Conservation (phyloP, 2,888 invertebrate species). For the Melolontha melolontha region DNA sequence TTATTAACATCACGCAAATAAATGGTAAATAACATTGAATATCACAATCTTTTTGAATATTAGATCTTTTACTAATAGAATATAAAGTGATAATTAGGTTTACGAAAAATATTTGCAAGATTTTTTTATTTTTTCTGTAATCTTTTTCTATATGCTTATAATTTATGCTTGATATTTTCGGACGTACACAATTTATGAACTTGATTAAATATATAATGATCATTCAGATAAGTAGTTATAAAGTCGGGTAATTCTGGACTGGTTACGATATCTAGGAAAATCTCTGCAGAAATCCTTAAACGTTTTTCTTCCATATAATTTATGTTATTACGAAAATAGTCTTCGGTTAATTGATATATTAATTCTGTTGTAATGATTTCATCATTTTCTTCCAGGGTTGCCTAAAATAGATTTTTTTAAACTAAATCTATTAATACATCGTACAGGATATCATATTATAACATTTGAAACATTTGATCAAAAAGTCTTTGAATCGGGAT, state of each 20-base stretch:
- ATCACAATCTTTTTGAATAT: too few species aligned
- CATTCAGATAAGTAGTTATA: slow-evolving; percentile 74
- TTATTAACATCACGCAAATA: too few species aligned
- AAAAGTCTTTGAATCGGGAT: too few species aligned
- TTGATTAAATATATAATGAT: slow-evolving; percentile 72
- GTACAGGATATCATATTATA: too few species aligned
- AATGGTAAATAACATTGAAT: too few species aligned
- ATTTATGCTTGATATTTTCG: slow-evolving; percentile 12
- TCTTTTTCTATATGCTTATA: slow-evolving; percentile 2
- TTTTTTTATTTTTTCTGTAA: too few species aligned
- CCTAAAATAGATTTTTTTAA: slow-evolving; percentile 60
- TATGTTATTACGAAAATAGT: slow-evolving; percentile 60
- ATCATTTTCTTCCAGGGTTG: slow-evolving; percentile 68
- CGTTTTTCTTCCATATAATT: slow-evolving; percentile 42
- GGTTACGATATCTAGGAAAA: slow-evolving; percentile 73
- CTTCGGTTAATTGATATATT: slow-evolving; percentile 66
- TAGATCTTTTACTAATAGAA: too few species aligned
- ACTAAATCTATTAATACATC: slow-evolving; percentile 1
- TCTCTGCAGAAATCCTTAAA: slow-evolving; percentile 57
- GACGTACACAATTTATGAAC: slow-evolving; percentile 50
- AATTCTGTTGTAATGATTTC: slow-evolving; percentile 66
- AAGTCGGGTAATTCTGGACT: slow-evolving; percentile 73
- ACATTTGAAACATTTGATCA: too few species aligned
- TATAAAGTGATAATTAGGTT: too few species aligned
- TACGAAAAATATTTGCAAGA: too few species aligned